Base-by-base conservation (phyloP, 2,113 vertebrate genomes). In the Pterocles burchelli region DNA sequence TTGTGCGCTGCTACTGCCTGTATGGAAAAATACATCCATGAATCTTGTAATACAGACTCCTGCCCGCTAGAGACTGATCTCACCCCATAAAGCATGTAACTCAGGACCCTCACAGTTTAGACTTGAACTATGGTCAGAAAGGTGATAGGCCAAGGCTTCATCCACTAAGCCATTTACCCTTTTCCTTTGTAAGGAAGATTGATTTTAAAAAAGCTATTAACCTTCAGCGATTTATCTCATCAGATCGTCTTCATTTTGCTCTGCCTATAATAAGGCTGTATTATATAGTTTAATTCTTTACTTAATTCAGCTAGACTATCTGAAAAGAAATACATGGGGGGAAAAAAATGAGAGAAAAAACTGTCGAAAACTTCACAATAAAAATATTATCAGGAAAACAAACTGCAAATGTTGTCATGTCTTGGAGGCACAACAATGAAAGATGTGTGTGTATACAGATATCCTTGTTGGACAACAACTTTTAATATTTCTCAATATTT, bases 141-240 rank as follows among this genome's bases (percentile, higher is more conserved):
- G 98, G 98, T 97, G 97, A 98, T 96, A 97, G 97, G 98, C 95
- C 97, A 97, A 96, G 59, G 31, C 96, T 98, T 97, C 97, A 98
- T 97, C 98, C 96, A 97, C 97, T 97, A 98, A 98, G 97, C 97
- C 96, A 97, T 98, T 98, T 98, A 98, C 97, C 97, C 97, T 97
- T 98, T 98, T 98, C 97, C 92, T 97, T 98, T 98, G 97, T 96
- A 97, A 98, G 90, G 96, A 96, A 98, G 98, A 98, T 98, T 98
- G 97, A 98, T 98, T 98, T 98, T 97, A 57, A 97, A 98, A 98
- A 98, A 98, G 98, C 98, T 98, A 98, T 98, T 98, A 98, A 98
- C 98, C 98, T 98, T 95, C 97, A 89, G 96, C 89, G 73, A 98
- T 98, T 98, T 98, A 98, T 98, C 98, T 98, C 96, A 97, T 98